phyloP scores from a whole-genome alignment of 2,113 vertebrate species.

The Oryctolagus cuniculus region DNA sequence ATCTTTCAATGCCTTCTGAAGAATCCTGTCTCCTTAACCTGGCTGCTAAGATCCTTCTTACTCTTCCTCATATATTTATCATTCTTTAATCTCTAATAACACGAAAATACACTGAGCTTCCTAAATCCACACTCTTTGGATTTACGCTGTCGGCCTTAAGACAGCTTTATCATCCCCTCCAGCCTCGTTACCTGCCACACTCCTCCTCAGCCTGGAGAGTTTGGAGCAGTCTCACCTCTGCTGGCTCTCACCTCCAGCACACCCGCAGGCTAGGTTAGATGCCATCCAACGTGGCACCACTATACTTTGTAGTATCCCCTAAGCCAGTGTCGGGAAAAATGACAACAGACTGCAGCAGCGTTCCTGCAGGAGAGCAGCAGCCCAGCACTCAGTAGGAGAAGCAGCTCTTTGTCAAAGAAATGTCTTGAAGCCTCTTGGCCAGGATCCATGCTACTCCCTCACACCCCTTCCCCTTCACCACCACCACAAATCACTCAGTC shows the following conservation, averaged over 20 bases:
- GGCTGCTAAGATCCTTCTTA: not conserved
- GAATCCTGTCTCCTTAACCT: not conserved
- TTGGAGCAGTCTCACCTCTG: not conserved
- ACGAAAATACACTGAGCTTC: not conserved
- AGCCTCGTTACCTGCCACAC: not conserved
- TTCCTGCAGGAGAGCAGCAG: not conserved
- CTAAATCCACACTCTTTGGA: not conserved
- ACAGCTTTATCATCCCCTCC: not conserved
- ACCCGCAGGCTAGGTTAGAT: not conserved
- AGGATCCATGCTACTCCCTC: not conserved
- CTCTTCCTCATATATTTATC: not conserved
- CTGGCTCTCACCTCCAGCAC: not conserved
- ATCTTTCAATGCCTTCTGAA: not conserved
- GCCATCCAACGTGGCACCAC: not conserved
- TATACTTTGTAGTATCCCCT: not conserved
- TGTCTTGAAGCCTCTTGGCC: not conserved
- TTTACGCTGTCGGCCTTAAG: not conserved
- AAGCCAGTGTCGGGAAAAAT: not conserved
- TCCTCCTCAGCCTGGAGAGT: not conserved
- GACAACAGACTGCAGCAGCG: not conserved
- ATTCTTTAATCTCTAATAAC: not conserved
- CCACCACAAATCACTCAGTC: not conserved
- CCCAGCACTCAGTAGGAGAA: not conserved
- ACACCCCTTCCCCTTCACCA: not conserved
- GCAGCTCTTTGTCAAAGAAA: constrained; percentile 6